Evolutionary conservation across 2,113 vertebrate genomes (phyloP).

Genomic region (Sylvietta virens): DNA sequence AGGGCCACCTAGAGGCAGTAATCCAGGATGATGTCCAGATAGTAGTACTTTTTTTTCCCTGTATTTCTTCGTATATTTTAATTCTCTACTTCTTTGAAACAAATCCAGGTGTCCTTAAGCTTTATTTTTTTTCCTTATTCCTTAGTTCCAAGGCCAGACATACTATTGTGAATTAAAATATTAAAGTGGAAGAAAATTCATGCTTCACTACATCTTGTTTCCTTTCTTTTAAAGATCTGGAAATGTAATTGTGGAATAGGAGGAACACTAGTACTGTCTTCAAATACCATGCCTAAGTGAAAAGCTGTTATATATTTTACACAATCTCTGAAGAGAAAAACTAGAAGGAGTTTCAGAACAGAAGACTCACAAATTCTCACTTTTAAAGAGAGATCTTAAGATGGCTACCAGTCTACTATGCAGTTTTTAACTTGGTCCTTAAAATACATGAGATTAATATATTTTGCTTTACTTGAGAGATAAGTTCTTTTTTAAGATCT

Average conservation of each 20-base stretch:
- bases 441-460: not conserved
- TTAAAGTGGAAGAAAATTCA: not conserved
- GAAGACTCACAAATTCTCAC: not conserved
- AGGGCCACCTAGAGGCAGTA: not conserved
- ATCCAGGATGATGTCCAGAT: not conserved
- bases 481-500: not conserved
- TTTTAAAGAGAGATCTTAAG: not conserved
- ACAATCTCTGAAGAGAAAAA: not conserved
- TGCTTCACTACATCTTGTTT: not conserved
- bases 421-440: not conserved
- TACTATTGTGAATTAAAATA: not conserved
- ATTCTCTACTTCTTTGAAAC: not conserved
- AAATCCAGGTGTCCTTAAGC: not conserved
- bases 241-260: not conserved
- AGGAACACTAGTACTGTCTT: not conserved
- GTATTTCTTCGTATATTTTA: not conserved
- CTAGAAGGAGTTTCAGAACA: not conserved
- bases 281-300: not conserved
- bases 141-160: not conserved
- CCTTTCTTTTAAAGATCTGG: not conserved
- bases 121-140: not conserved
- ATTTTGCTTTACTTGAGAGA: not conserved
- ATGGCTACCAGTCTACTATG: not conserved
- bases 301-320: not conserved
- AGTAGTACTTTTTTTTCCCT: not conserved